These are phyloP conservation scores for Drosophila athabasca DNA, from an alignment of 1,140 invertebrate species.

Conservation along the genomic window DNA sequence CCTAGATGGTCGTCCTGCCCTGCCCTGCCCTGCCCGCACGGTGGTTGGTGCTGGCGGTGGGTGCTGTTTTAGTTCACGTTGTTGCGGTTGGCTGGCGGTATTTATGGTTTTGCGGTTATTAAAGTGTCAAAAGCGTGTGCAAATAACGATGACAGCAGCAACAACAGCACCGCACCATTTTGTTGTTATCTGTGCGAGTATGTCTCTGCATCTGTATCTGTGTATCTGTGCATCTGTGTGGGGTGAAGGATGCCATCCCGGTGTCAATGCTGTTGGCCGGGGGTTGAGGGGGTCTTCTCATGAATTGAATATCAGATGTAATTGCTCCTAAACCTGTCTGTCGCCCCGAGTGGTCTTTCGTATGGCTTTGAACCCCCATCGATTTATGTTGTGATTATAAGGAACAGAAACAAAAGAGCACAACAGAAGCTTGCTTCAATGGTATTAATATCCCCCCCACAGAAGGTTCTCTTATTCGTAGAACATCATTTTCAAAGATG, in stretches of 20 bases:
- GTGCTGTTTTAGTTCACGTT: slow-evolving; percentile 41
- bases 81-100: slow-evolving; percentile 59
- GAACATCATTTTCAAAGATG: too few species aligned
- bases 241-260: slow-evolving; percentile 30
- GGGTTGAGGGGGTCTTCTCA: not conserved
- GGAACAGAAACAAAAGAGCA: too few species aligned
- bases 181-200: slow-evolving; percentile 14
- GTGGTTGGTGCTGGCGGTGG: slow-evolving; percentile 30
- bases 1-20: slow-evolving; percentile 14
- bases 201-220: not conserved
- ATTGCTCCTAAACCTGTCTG: slow-evolving; percentile 16
- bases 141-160: slow-evolving; percentile 62
- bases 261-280: slow-evolving; percentile 33
- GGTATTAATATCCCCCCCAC: too few species aligned
- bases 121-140: slow-evolving; percentile 71
- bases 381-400: too few species aligned
- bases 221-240: not conserved
- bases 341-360: not conserved
- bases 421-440: too few species aligned
- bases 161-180: slow-evolving; percentile 49
- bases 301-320: slow-evolving; percentile 12
- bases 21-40: not conserved
- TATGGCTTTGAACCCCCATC: too few species aligned
- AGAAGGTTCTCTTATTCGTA: too few species aligned
- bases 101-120: slow-evolving; percentile 75